phyloP scores from a whole-genome alignment of 2,888 invertebrate species.

The Linyphia triangularis region DNA sequence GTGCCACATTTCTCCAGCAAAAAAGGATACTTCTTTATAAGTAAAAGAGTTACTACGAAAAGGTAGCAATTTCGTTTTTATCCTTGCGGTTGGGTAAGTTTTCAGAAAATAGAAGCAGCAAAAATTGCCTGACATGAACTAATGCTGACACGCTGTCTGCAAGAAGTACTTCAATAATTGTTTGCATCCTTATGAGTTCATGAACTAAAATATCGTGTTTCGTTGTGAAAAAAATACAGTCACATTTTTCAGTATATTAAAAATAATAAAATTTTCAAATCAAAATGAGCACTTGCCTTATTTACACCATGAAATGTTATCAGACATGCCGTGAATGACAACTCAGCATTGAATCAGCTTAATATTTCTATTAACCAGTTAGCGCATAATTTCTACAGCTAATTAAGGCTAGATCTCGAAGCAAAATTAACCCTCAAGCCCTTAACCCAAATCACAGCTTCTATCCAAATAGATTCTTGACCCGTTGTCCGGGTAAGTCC shows the following conservation, averaged over 20 bases:
- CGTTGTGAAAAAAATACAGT: conserved; percentile 4
- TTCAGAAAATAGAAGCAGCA: conserved; percentile 5
- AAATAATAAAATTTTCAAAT: no score
- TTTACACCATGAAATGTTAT: no score
- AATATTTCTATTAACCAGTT: no score
- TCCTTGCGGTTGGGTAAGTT: conserved; percentile 10
- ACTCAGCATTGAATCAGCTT: no score
- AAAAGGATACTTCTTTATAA: background rate
- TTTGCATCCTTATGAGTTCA: conserved; percentile 40
- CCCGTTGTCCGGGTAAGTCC: conserved; percentile 49
- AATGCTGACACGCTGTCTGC: conserved; percentile 70
- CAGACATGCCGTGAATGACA: no score
- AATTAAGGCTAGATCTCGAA: background rate
- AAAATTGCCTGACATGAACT: conserved; percentile 47
- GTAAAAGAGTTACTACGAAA: conserved; percentile 12
- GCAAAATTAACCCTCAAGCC: background rate
- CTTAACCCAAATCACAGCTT: conserved; percentile 29
- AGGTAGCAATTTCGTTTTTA: background rate
- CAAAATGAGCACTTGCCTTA: no score
- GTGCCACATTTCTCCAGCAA: background rate
- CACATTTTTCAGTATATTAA: no score
- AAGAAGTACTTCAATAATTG: conserved; percentile 35
- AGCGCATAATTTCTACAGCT: no score
- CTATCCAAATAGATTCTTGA: conserved; percentile 45
- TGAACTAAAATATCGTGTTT: conserved; percentile 47